Percentiles rank a stretch among this genome's conserved stretches.
Evolutionary conservation across 2,888 invertebrate species (phyloP).

Genomic region (Ophion slaviceki): DNA sequence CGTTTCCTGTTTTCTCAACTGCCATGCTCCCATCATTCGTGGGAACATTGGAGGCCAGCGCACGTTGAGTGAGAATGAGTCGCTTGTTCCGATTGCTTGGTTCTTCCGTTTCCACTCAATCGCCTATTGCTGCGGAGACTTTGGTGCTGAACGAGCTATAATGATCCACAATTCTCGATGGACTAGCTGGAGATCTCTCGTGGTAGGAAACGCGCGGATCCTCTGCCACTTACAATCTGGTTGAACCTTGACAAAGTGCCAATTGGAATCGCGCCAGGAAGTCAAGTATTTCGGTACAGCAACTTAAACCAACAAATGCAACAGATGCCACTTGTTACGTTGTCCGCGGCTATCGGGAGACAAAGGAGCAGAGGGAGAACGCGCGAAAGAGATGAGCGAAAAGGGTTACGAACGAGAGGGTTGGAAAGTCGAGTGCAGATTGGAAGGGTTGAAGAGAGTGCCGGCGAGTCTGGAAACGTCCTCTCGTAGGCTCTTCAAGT

Average conservation of each 20-base stretch:
- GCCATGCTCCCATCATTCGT: not conserved
- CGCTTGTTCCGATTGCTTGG: not conserved
- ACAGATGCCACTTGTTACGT: conserved; percentile 83
- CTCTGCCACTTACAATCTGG: conserved; percentile 48
- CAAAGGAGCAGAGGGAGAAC: not conserved
- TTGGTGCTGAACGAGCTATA: conserved; percentile 31
- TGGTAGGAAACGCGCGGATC: conserved; percentile 42
- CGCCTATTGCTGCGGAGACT: conserved; percentile 21
- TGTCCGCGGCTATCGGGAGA: conserved; percentile 57
- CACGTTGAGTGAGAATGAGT: too few species aligned
- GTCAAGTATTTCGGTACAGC: conserved; percentile 76
- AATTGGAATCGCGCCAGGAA: conserved; percentile 81
- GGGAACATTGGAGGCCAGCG: not conserved
- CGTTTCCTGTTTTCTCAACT: not conserved
- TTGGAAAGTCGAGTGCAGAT: conserved; percentile 9
- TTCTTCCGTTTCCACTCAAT: conserved; percentile 8
- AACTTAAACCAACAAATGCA: conserved; percentile 78
- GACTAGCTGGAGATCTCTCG: conserved; percentile 20
- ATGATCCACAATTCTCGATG: conserved; percentile 36
- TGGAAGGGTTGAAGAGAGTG: conserved; percentile 13
- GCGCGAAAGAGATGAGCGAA: not conserved
- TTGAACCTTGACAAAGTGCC: conserved; percentile 76
- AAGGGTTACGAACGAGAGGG: not conserved
- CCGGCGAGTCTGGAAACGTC: not conserved
- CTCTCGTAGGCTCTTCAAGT: not conserved